These are phyloP conservation scores for Ctenosaura bakeri DNA, from an alignment of 2,797 vertebrate genomes.

Conservation along the genomic window DNA sequence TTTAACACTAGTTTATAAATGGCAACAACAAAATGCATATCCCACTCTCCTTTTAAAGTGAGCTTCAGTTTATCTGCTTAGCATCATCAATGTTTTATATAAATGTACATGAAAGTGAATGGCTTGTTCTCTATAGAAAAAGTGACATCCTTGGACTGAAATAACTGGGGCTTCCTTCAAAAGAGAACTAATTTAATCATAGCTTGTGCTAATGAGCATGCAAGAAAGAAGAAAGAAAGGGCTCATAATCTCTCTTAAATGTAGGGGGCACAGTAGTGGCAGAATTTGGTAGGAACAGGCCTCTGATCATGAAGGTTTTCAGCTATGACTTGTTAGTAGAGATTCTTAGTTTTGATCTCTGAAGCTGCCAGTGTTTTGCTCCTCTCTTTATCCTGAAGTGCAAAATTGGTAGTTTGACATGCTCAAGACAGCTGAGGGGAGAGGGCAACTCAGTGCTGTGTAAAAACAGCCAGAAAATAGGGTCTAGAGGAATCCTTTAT, in stretches of 20 bases:
- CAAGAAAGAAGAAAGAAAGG: neutral
- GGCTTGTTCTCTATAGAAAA: neutral
- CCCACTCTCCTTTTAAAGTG: neutral
- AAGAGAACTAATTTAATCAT: neutral
- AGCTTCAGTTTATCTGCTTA: neutral
- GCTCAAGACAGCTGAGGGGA: neutral
- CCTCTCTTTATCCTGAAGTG: neutral
- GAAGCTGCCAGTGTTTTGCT: neutral
- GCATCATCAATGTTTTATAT: slow-evolving; percentile 13
- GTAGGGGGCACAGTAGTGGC: too few species aligned
- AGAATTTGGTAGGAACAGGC: neutral
- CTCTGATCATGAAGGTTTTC: neutral
- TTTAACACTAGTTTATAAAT: neutral
- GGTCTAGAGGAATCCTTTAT: neutral
- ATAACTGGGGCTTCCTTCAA: neutral
- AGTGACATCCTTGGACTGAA: neutral
- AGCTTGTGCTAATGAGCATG: neutral
- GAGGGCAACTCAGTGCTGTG: neutral
- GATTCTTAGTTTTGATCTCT: slow-evolving; percentile 2
- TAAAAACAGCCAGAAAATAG: neutral
- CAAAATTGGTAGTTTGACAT: neutral
- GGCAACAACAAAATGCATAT: neutral
- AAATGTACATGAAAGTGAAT: neutral
- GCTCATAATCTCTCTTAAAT: neutral
- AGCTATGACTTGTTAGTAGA: neutral